Evolutionary conservation across 1,140 invertebrate species (phyloP).

Genomic region (Carposina sasakii): DNA sequence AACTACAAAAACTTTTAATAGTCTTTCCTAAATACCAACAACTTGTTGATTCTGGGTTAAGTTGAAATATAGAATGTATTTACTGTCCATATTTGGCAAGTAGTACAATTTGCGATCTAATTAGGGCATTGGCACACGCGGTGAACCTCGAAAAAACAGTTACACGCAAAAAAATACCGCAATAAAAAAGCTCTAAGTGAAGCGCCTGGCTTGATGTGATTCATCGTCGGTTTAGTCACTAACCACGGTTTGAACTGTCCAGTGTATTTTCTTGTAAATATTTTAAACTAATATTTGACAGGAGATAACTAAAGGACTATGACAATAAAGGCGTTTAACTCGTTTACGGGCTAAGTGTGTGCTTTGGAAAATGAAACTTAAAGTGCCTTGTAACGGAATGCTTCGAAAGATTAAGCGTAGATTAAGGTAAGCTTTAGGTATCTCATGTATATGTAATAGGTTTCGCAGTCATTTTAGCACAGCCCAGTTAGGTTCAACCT

Average conservation of each 20-base stretch:
- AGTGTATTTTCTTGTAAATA: conserved; percentile 49
- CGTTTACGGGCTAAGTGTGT: conserved; percentile 12
- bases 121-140: conserved; percentile 34
- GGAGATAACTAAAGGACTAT: conserved; percentile 24
- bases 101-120: conserved; percentile 30
- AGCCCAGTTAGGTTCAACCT: no score
- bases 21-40: no score
- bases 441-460: no score
- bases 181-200: conserved; percentile 55
- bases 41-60: no score
- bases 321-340: conserved; percentile 13
- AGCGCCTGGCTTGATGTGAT: conserved; percentile 50
- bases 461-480: no score
- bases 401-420: conserved; percentile 31
- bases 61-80: no score
- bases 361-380: conserved; percentile 36
- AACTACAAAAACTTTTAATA: no score
- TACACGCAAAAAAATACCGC: conserved; percentile 51
- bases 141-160: conserved; percentile 45
- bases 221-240: conserved; percentile 48
- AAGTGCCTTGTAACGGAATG: conserved; percentile 25
- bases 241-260: conserved; percentile 24
- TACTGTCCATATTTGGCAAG: no score
- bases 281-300: conserved; percentile 48
- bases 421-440: conserved; percentile 30